phyloP scores from a whole-genome alignment of 2,797 vertebrate genomes.

The Decapterus maruadsi region DNA sequence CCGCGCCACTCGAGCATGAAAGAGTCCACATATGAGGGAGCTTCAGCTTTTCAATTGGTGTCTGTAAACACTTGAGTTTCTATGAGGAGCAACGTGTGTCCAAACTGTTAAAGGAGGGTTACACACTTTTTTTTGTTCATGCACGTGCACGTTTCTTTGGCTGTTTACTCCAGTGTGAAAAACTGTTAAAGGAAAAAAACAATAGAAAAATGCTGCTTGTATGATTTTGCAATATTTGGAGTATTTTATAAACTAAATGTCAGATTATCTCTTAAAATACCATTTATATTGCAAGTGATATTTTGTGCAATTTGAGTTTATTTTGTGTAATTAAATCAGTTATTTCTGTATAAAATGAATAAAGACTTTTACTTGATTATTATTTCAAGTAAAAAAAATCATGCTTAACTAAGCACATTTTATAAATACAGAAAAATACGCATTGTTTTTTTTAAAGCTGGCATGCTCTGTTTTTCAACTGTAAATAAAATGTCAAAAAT shows the following conservation, averaged over 20 bases:
- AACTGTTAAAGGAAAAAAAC: neutral
- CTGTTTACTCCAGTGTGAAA: slow-evolving; percentile 4
- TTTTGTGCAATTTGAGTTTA: too few relatives aligned
- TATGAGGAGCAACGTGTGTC: slow-evolving; percentile 39
- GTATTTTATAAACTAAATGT: too few relatives aligned
- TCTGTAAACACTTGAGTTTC: slow-evolving; percentile 63
- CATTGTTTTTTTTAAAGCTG: too few relatives aligned
- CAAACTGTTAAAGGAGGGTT: too few relatives aligned
- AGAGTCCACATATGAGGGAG: slow-evolving; percentile 42
- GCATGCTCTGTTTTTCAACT: too few relatives aligned
- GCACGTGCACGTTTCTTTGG: slow-evolving; percentile 8
- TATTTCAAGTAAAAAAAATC: too few relatives aligned
- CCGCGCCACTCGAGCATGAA: slow-evolving; percentile 48
- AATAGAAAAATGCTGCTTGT: neutral
- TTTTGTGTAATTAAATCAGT: too few relatives aligned
- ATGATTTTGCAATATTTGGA: neutral
- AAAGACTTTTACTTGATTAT: neutral
- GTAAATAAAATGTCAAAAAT: too few relatives aligned
- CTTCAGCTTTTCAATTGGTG: slow-evolving; percentile 31
- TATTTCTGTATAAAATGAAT: too few relatives aligned
- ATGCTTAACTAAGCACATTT: too few relatives aligned
- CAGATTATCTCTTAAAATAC: neutral
- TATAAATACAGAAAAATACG: too few relatives aligned
- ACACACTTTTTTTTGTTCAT: neutral
- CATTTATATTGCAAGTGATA: neutral